Conservation (phyloP, 2,888 invertebrate species). For the Cataglyphis livida region DNA sequence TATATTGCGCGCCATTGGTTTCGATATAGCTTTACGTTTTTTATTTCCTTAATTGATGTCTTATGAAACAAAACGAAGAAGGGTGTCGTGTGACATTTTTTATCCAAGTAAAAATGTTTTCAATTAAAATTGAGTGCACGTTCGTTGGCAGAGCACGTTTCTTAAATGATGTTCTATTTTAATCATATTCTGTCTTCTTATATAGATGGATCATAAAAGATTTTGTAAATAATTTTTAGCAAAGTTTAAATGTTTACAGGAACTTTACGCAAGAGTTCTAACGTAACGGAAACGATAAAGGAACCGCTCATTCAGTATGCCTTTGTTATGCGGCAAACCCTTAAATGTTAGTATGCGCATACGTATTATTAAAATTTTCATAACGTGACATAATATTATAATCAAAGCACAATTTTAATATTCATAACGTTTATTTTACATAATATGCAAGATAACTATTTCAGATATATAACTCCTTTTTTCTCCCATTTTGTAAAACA, state of each 20-base stretch:
- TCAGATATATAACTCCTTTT: constrained; percentile 3
- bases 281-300: background rate
- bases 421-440: constrained; percentile 36
- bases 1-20: constrained; percentile 41
- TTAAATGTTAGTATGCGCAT: constrained; percentile 38
- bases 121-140: background rate
- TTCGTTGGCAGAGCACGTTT: background rate
- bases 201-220: background rate
- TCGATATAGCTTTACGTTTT: background rate
- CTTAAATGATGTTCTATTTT: constrained; percentile 5
- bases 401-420: constrained; percentile 32
- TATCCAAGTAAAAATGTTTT: background rate
- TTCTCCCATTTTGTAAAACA: background rate
- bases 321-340: constrained; percentile 8
- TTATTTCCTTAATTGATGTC: constrained; percentile 9
- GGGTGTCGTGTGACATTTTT: background rate
- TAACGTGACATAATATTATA: constrained; percentile 44
- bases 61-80: background rate
- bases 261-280: constrained; percentile 1
- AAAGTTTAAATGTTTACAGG: background rate
- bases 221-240: constrained; percentile 2
- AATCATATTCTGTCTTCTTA: background rate
- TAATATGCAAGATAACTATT: constrained; percentile 36
- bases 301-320: background rate
- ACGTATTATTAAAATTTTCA: constrained; percentile 5